Conservation (phyloP, 2,888 invertebrate species). For the Lymantria dispar region DNA sequence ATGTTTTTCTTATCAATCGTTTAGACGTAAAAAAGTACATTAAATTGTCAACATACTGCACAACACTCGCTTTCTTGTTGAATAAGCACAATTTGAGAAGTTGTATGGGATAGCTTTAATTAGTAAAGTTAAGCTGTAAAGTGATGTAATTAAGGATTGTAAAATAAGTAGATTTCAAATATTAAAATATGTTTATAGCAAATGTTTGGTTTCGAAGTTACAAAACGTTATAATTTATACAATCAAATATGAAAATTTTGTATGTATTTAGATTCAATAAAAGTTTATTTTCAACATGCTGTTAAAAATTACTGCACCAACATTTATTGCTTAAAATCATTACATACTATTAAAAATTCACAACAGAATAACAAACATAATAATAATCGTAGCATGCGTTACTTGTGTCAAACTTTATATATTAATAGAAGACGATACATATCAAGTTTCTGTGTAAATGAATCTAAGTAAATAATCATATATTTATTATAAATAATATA, state of each 20-base stretch:
- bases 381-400: too few species aligned
- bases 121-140: conserved; percentile 65
- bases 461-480: not conserved
- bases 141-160: conserved; percentile 47
- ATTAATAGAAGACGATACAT: not conserved
- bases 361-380: too few species aligned
- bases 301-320: too few species aligned
- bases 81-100: conserved; percentile 70
- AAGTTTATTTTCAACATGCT: too few species aligned
- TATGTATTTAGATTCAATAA: too few species aligned
- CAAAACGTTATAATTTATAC: conserved; percentile 8
- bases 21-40: conserved; percentile 6
- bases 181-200: conserved; percentile 7
- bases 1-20: conserved; percentile 4
- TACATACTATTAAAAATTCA: too few species aligned
- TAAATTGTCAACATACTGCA: conserved; percentile 35
- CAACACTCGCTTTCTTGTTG: conserved; percentile 56
- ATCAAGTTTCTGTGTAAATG: not conserved
- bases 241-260: too few species aligned
- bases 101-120: conserved; percentile 82
- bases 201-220: not conserved
- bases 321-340: too few species aligned
- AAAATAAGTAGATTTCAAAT: conserved; percentile 36
- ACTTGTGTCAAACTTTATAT: conserved; percentile 14
- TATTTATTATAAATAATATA: not conserved